Base-by-base conservation (phyloP, 1,140 invertebrate species). In the Zaprionus davidi region DNA sequence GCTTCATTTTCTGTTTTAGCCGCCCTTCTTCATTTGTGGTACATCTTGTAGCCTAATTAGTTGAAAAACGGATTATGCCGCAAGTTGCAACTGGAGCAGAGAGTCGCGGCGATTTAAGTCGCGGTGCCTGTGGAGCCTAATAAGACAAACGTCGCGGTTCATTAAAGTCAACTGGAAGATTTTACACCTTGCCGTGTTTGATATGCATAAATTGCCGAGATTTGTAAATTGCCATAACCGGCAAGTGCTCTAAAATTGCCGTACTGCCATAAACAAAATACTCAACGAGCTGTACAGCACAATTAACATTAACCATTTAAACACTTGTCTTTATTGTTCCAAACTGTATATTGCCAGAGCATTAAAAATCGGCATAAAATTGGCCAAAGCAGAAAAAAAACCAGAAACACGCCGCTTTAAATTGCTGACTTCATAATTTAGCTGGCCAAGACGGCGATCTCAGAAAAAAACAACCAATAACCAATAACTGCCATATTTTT, bases 41-140 rank as follows among this genome's bases (percentile, higher is more conserved):
- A 68, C 58, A 81, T 51, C 88, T 74, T 86, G 90, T 85, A 76
- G 82, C 81, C 88, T 91, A 91, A 91, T 91, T 91, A 91, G 88
- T 76, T 88, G 81, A 80, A 85, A 85, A 75, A 82, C 71, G 65
- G 65, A 74, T 76, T 67, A 72, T 22, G 63, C 46, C 49, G 17
- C 53, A 41, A 53, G 34, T 26, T 38, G 38, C 64, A 74, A 66
- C 38, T 67, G 70, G 36, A 58, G 53, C 56, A 24, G 34, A 17
- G 41, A 17, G 6, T n/a, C 41, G 41, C 34, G 22, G 41, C 31
- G 34, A 13, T 36, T 59, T 22, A 13, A 7, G 60, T 13, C 17
- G 7, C 38, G 26, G 22, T 26, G 55, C 34, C 56, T 68, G 64
- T 77, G 53, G 20, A 24, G 12, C 56, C 63, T 57, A 67, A 72